Evolutionary conservation across 2,888 invertebrate genomes (phyloP).

Genomic region (Phanerotoma sp.): DNA sequence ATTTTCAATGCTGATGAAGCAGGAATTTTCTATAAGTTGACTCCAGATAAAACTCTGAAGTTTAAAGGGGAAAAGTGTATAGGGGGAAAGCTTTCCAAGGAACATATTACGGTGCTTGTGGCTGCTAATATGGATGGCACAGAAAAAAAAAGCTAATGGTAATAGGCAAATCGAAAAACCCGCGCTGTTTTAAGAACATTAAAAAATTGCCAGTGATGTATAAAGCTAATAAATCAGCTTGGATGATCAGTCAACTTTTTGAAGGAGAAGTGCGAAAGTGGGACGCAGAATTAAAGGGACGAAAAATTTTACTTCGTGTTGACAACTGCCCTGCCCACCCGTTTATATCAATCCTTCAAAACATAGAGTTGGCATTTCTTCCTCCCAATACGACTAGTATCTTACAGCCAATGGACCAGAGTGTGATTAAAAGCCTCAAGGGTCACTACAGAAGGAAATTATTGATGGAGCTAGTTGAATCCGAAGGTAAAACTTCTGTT

Average conservation of each 20-base stretch:
- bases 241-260: not conserved
- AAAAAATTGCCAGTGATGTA: not conserved
- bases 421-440: not conserved
- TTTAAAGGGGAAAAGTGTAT: not conserved
- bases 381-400: not conserved
- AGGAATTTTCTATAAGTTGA: not conserved
- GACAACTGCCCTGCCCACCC: not conserved
- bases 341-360: not conserved
- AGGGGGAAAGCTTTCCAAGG: too few species aligned
- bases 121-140: too few species aligned
- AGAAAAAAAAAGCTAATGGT: too few species aligned
- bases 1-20: not conserved
- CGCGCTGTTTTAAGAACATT: constrained; percentile 11
- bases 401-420: not conserved
- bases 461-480: not conserved
- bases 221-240: not conserved
- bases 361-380: not conserved
- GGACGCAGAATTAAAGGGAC: not conserved
- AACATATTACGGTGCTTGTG: too few species aligned
- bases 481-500: not conserved
- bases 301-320: not conserved
- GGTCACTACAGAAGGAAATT: not conserved
- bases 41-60: not conserved
- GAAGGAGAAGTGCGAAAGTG: not conserved
- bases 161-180: too few species aligned